These are phyloP conservation scores for Nesidiocoris tenuis DNA, from an alignment of 2,888 invertebrate genomes.

Conservation along the genomic window DNA sequence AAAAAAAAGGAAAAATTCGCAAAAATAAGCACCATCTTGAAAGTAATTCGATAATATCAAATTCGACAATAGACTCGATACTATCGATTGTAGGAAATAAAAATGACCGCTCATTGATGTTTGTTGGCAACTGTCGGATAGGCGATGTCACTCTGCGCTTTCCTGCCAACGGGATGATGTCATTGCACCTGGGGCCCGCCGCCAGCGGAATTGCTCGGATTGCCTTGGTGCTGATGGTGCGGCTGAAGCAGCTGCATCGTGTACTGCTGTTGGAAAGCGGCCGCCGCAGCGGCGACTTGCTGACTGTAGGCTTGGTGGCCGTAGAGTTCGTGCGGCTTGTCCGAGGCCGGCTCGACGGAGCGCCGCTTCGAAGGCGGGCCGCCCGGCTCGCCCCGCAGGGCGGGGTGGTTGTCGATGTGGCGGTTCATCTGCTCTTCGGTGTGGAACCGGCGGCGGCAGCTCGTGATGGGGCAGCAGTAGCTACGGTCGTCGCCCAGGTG, in stretches of 20 bases:
- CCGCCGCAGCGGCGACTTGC: slow-evolving; percentile 22
- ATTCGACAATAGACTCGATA: too few species aligned
- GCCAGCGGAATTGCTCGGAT: background rate
- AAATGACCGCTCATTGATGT: slow-evolving; percentile 39
- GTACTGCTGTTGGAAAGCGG: slow-evolving; percentile 35
- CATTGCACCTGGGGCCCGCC: slow-evolving; percentile 21
- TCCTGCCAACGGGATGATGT: slow-evolving; percentile 35
- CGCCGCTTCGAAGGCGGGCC: slow-evolving; percentile 25
- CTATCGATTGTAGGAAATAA: too few species aligned
- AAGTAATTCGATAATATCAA: too few species aligned
- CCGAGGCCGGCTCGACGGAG: background rate
- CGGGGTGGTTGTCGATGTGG: slow-evolving; percentile 39
- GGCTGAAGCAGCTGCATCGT: slow-evolving; percentile 36
- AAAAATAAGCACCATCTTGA: too few species aligned
- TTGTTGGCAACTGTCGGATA: slow-evolving; percentile 27
- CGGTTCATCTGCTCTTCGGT: slow-evolving; percentile 39
- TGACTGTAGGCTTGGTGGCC: slow-evolving; percentile 12
- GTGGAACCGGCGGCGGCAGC: slow-evolving; percentile 37
- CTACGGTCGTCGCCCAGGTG: slow-evolving; percentile 33
- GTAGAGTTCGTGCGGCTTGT: slow-evolving; percentile 34
- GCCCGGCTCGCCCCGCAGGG: slow-evolving; percentile 27
- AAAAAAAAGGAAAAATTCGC: too few species aligned
- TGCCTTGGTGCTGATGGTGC: background rate
- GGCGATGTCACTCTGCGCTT: slow-evolving; percentile 28
- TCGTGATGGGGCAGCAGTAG: slow-evolving; percentile 33